Evolutionary conservation across 2,888 invertebrate genomes (phyloP).

Genomic region (Chorisops tibialis): DNA sequence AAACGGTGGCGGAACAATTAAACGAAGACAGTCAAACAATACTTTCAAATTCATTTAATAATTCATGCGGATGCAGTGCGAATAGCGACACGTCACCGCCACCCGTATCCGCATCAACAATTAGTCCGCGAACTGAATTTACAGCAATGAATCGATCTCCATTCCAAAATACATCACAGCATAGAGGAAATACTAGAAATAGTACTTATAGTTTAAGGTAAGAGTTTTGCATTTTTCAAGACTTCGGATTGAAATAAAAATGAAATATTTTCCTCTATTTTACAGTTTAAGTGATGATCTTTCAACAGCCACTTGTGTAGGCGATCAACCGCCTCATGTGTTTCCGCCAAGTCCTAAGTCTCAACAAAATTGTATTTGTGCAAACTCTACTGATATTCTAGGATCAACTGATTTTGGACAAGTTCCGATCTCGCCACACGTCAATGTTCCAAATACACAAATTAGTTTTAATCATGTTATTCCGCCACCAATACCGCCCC

Average conservation of each 20-base stretch:
- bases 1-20: conserved; percentile 10
- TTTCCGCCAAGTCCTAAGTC: conserved; percentile 32
- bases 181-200: conserved; percentile 30
- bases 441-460: conserved; percentile 50
- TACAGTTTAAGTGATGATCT: conserved; percentile 27
- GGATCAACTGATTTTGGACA: conserved; percentile 30
- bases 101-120: conserved; percentile 39
- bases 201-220: conserved; percentile 33
- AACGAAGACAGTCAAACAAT: conserved; percentile 24
- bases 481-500: conserved; percentile 49
- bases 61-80: conserved; percentile 12
- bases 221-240: neutral
- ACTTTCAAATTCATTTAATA: conserved; percentile 11
- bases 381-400: conserved; percentile 6
- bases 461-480: conserved; percentile 44
- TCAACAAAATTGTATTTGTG: conserved; percentile 26
- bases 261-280: neutral
- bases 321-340: conserved; percentile 24
- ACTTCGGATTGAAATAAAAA: neutral
- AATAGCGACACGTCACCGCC: conserved; percentile 23
- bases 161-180: conserved; percentile 43
- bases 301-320: neutral
- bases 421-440: conserved; percentile 52
- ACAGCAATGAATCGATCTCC: conserved; percentile 43
- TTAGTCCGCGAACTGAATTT: conserved; percentile 46